These are phyloP conservation scores for Anolis carolinensis DNA, from an alignment of 2,113 vertebrate genomes.

Conservation along the genomic window DNA sequence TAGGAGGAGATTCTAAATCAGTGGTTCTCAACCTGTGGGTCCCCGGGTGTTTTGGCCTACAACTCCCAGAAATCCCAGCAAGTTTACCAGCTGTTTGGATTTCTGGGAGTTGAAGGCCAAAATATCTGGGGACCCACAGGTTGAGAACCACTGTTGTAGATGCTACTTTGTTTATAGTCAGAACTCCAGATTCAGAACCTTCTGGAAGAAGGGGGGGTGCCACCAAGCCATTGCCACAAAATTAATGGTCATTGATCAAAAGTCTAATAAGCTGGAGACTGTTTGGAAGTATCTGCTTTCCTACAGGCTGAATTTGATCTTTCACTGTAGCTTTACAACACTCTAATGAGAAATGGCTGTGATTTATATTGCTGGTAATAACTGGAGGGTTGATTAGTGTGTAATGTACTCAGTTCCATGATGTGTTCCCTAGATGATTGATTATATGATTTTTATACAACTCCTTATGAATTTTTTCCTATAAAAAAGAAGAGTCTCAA, in stretches of 20 bases:
- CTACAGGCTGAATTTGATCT: not conserved
- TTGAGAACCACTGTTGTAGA: not conserved
- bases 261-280: not conserved
- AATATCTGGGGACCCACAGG: no score
- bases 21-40: no score
- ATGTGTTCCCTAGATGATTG: not conserved
- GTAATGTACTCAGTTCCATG: not conserved
- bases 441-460: not conserved
- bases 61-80: no score
- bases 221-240: not conserved
- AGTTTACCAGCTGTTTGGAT: no score
- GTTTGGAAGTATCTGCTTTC: not conserved
- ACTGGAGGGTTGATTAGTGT: not conserved
- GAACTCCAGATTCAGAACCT: no score
- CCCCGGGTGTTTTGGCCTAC: no score
- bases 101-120: no score
- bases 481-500: not conserved
- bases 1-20: not conserved
- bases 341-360: not conserved
- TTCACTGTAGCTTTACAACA: not conserved
- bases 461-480: not conserved
- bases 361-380: slow-evolving; percentile 3
- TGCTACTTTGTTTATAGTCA: no score
- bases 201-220: not conserved
- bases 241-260: not conserved